Conservation (phyloP, 2,113 vertebrate species). For the Ictalurus furcatus region DNA sequence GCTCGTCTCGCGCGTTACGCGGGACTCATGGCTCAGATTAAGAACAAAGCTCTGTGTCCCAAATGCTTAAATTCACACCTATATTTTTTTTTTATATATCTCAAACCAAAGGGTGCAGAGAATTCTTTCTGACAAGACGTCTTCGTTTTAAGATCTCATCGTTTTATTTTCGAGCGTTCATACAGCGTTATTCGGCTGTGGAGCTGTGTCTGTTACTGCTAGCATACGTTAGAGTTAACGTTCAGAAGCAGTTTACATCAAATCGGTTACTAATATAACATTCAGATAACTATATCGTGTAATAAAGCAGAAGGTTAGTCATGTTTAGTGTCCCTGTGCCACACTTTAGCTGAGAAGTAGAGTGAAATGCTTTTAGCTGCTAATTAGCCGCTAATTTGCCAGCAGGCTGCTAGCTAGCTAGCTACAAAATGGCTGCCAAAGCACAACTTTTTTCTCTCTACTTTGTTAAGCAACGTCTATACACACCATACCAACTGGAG, state of each 20-base stretch:
- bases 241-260: neutral
- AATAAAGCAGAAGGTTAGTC: neutral
- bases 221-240: neutral
- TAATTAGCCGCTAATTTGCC: neutral
- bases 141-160: neutral
- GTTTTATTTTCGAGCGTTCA: neutral
- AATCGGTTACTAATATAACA: neutral
- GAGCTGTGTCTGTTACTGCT: neutral
- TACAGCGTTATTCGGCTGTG: neutral
- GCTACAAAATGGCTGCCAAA: neutral
- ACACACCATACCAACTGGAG: neutral
- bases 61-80: neutral
- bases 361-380: neutral
- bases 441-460: neutral
- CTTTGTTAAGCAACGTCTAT: neutral
- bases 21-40: neutral
- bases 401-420: neutral
- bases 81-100: neutral
- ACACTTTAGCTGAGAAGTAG: neutral
- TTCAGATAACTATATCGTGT: neutral
- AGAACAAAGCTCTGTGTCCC: conserved; percentile 13
- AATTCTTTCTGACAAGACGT: neutral
- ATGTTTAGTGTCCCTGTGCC: neutral
- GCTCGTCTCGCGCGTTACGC: neutral
- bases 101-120: neutral